Conservation (phyloP, 2,113 vertebrate species). For the Hydrolagus affinis region DNA sequence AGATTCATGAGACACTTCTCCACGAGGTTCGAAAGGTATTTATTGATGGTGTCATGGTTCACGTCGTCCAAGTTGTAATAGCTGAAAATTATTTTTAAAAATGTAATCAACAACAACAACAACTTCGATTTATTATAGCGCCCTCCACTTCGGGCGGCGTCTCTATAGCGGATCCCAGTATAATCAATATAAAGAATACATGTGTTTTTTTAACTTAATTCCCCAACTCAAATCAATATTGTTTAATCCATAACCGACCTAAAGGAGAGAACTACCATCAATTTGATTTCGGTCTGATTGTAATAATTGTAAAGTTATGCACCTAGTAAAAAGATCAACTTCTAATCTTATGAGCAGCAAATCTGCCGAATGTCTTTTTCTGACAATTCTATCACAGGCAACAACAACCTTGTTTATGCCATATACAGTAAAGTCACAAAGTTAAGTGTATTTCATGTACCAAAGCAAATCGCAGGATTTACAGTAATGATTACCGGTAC, state of each 20-base stretch:
- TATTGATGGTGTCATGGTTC: conserved; percentile 82
- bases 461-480: too few species aligned
- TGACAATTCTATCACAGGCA: not conserved
- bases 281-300: not conserved
- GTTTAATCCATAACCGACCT: not conserved
- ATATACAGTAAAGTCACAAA: not conserved
- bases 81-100: conserved; percentile 49
- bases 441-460: too few species aligned
- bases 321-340: not conserved
- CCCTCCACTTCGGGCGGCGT: too few species aligned
- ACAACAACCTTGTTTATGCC: not conserved
- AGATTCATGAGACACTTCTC: conserved; percentile 78
- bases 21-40: conserved; percentile 81
- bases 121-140: too few species aligned
- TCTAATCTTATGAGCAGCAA: not conserved
- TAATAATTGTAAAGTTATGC: not conserved
- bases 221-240: not conserved
- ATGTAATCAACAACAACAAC: not conserved
- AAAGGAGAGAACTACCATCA: not conserved
- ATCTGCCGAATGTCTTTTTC: not conserved
- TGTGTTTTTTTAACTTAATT: not conserved
- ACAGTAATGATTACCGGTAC: too few species aligned
- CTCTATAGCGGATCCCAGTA: not conserved
- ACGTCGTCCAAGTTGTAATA: conserved; percentile 87
- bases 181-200: not conserved